These are phyloP conservation scores for Moxostoma hubbsi DNA, from an alignment of 2,797 vertebrate genomes.

Conservation along the genomic window DNA sequence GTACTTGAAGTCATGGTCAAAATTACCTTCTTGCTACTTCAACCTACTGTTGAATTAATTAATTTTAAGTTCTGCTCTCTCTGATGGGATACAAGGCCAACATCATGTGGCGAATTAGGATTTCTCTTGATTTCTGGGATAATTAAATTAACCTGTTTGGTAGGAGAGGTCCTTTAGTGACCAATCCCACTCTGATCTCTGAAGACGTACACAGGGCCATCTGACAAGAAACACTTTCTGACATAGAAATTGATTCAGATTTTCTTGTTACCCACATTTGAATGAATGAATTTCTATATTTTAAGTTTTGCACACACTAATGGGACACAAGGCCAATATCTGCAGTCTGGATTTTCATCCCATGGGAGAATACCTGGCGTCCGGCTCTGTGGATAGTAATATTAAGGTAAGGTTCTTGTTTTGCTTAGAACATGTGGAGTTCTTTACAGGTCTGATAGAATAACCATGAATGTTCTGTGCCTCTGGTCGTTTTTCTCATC, in stretches of 20 bases:
- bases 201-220: slow-evolving; percentile 51
- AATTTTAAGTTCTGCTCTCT: too few species aligned
- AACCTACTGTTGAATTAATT: too few species aligned
- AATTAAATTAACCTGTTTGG: slow-evolving; percentile 41
- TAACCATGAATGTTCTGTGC: neutral
- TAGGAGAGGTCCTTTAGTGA: slow-evolving; percentile 29
- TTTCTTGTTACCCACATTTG: neutral
- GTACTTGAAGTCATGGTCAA: too few species aligned
- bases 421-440: neutral
- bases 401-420: slow-evolving; percentile 83
- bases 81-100: neutral
- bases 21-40: too few species aligned
- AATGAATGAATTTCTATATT: neutral
- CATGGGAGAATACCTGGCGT: slow-evolving; percentile 89
- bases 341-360: slow-evolving; percentile 95
- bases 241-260: neutral
- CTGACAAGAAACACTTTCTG: slow-evolving; percentile 32
- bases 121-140: slow-evolving; percentile 17
- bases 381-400: slow-evolving; percentile 92
- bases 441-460: neutral
- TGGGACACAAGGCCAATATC: slow-evolving; percentile 92
- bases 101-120: neutral
- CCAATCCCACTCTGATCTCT: slow-evolving; percentile 41
- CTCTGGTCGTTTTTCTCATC: neutral
- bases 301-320: slow-evolving; percentile 87